These are phyloP conservation scores for Lycia hirtaria DNA, from an alignment of 2,888 invertebrate species.

Conservation along the genomic window DNA sequence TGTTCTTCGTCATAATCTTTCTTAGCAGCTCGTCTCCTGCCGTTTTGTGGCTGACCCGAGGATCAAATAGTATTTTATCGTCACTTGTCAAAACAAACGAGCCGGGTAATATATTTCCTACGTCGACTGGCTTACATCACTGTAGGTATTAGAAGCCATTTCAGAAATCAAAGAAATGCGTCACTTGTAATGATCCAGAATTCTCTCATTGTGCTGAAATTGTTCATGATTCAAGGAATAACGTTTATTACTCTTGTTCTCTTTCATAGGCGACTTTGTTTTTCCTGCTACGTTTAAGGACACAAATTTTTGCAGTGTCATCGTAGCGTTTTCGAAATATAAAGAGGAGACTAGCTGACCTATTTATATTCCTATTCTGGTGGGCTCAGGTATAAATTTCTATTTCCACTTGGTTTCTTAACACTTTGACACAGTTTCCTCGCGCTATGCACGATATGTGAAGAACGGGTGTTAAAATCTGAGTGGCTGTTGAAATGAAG, in stretches of 20 bases:
- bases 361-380: constrained; percentile 57
- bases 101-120: constrained; percentile 33
- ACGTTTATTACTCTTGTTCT: background rate
- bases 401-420: constrained; percentile 67
- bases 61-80: constrained; percentile 48
- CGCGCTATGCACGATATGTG: constrained; percentile 31
- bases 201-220: constrained; percentile 1
- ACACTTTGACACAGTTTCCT: constrained; percentile 63
- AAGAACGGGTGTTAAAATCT: constrained; percentile 7
- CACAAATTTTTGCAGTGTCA: constrained; percentile 36
- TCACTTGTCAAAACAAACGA: constrained; percentile 48
- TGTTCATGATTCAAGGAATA: constrained; percentile 2
- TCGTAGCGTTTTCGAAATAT: constrained; percentile 23
- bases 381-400: constrained; percentile 59
- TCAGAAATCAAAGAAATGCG: constrained; percentile 26
- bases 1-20: constrained; percentile 46
- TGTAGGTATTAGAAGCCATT: constrained; percentile 15
- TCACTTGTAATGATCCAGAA: constrained; percentile 23
- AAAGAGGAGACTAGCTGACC: constrained; percentile 47
- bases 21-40: constrained; percentile 34
- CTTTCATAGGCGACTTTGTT: constrained; percentile 2
- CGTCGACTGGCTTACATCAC: constrained; percentile 33
- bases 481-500: constrained; percentile 13
- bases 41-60: constrained; percentile 27
- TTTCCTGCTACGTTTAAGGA: constrained; percentile 19